Evolutionary conservation across 2,888 invertebrate species (phyloP).

Genomic region (Ischnus inquisitorius): DNA sequence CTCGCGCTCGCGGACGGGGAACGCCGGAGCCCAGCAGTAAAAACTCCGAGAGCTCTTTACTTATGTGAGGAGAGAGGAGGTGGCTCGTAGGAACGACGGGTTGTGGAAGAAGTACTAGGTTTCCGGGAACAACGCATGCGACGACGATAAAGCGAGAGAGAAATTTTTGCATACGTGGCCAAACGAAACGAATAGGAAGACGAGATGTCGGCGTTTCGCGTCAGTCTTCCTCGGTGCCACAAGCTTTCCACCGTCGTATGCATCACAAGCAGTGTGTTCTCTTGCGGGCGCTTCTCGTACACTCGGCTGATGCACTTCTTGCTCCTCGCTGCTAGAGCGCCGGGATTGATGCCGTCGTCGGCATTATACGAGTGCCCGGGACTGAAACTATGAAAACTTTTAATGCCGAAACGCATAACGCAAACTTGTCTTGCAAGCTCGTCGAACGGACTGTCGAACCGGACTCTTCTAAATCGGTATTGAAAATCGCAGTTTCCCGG

Average conservation of each 20-base stretch:
- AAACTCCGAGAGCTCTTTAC: slow-evolving; percentile 52
- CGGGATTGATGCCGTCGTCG: slow-evolving; percentile 50
- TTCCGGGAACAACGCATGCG: slow-evolving; percentile 61
- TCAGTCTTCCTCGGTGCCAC: slow-evolving; percentile 56
- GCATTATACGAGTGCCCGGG: slow-evolving; percentile 33
- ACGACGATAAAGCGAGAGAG: slow-evolving; percentile 52
- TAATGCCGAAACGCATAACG: slow-evolving; percentile 34
- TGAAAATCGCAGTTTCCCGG: not conserved
- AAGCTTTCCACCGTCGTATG: slow-evolving; percentile 20
- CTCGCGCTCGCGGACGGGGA: slow-evolving; percentile 23
- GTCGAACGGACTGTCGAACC: slow-evolving; percentile 16
- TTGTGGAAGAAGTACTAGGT: slow-evolving; percentile 29
- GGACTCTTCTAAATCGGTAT: not conserved
- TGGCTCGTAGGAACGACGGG: not conserved
- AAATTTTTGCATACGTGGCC: slow-evolving; percentile 68
- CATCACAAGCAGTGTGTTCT: slow-evolving; percentile 36
- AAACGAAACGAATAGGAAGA: slow-evolving; percentile 20
- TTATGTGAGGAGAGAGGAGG: slow-evolving; percentile 24
- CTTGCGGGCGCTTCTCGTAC: slow-evolving; percentile 18
- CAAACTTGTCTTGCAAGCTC: slow-evolving; percentile 44
- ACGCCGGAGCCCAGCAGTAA: slow-evolving; percentile 53
- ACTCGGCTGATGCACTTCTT: slow-evolving; percentile 60
- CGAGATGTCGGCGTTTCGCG: slow-evolving; percentile 57
- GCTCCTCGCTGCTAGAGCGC: slow-evolving; percentile 9
- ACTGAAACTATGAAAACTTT: slow-evolving; percentile 19